Percentiles rank a stretch among this genome's conserved stretches.
Evolutionary conservation across 1,140 invertebrate species (phyloP).

Genomic region (Dufourea novaeangliae): DNA sequence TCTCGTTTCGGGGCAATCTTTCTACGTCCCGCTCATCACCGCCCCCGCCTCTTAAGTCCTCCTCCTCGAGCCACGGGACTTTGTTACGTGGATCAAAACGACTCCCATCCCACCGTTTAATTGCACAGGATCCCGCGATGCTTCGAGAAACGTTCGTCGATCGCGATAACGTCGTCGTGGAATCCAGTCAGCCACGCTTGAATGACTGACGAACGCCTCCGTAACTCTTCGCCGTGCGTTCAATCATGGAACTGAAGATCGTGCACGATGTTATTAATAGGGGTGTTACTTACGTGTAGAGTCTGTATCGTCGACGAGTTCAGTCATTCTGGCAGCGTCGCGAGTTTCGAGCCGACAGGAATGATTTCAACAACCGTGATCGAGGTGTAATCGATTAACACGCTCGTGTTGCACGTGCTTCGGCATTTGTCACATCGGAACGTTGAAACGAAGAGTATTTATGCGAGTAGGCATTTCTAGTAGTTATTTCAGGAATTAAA

Average conservation of each 20-base stretch:
- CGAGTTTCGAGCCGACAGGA: no score
- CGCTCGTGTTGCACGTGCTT: no score
- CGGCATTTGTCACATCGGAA: no score
- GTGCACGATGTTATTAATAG: background rate
- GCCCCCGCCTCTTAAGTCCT: background rate
- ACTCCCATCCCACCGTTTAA: background rate
- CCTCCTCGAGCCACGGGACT: background rate
- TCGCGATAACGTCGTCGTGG: slow-evolving; percentile 1
- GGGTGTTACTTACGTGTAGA: background rate
- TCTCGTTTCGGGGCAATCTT: slow-evolving; percentile 75
- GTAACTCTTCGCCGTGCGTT: background rate
- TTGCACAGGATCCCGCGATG: background rate
- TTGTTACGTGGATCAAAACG: background rate
- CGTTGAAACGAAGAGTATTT: no score
- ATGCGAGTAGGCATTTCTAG: no score
- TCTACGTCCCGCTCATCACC: slow-evolving; percentile 51
- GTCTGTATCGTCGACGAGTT: background rate
- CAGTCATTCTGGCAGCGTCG: no score
- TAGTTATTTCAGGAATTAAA: no score
- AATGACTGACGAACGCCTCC: background rate
- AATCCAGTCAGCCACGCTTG: background rate
- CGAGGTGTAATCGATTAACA: no score
- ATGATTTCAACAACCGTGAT: no score
- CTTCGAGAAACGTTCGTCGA: background rate
- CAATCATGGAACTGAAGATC: background rate